These are phyloP conservation scores for Menidia menidia DNA, from an alignment of 2,797 vertebrate genomes.

Conservation along the genomic window DNA sequence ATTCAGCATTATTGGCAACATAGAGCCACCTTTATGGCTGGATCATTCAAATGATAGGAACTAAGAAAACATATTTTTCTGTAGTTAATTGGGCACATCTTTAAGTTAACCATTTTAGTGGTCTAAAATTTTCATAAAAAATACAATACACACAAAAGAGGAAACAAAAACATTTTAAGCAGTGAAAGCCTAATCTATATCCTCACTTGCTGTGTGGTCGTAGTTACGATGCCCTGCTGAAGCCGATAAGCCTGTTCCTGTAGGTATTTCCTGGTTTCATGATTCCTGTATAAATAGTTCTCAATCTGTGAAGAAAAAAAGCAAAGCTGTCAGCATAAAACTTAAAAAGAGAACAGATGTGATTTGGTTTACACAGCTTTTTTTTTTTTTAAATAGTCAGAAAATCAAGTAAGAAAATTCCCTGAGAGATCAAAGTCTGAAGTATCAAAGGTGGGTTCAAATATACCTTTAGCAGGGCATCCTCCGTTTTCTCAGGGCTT, in stretches of 20 bases:
- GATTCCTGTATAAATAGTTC: conserved; percentile 95
- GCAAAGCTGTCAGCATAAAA: conserved; percentile 3
- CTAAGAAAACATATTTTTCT: too few species aligned
- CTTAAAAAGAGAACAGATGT: neutral
- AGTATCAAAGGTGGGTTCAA: neutral
- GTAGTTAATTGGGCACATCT: neutral
- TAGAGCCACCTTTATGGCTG: neutral
- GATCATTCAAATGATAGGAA: neutral
- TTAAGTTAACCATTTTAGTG: neutral
- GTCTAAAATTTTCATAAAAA: too few species aligned
- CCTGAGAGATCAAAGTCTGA: neutral
- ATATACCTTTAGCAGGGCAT: conserved; percentile 93
- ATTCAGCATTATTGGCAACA: neutral
- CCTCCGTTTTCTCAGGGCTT: conserved; percentile 96
- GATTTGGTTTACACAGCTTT: neutral
- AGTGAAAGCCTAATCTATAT: neutral
- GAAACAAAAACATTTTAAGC: neutral
- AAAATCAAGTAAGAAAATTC: neutral
- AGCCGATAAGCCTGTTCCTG: conserved; percentile 97
- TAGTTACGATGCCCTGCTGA: conserved; percentile 98
- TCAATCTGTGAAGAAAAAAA: conserved; percentile 87
- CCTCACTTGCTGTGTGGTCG: conserved; percentile 94
- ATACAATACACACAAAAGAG: neutral
- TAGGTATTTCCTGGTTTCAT: conserved; percentile 94
- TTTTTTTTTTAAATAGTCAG: conserved; percentile 5